These are phyloP conservation scores for Columba guinea DNA, from an alignment of 2,797 vertebrate genomes.

Conservation along the genomic window DNA sequence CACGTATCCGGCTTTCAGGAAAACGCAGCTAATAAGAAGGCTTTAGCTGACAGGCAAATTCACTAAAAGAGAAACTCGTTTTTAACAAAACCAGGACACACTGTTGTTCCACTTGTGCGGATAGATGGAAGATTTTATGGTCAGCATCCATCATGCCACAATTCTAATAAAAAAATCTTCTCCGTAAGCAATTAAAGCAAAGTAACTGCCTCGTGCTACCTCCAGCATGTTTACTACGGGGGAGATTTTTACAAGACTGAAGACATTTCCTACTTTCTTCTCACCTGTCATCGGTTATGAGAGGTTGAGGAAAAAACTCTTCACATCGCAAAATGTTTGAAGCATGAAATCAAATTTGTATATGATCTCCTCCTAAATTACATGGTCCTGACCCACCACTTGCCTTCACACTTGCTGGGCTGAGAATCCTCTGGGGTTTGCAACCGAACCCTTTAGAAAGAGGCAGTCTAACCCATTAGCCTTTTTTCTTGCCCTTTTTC, in stretches of 20 bases:
- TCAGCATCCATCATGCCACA: neutral
- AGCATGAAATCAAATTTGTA: neutral
- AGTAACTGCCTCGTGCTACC: neutral
- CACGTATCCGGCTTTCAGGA: no score
- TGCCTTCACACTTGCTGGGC: neutral
- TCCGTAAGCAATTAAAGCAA: neutral
- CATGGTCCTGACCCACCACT: neutral
- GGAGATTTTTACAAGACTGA: neutral
- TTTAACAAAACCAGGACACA: no score
- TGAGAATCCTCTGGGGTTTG: neutral
- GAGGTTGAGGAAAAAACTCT: neutral
- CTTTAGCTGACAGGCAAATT: no score
- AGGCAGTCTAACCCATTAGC: neutral
- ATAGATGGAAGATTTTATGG: neutral
- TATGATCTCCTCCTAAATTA: neutral
- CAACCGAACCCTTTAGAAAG: neutral
- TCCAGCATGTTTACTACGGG: neutral
- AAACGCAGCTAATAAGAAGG: no score
- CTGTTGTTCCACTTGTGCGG: neutral
- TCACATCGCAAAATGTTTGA: neutral
- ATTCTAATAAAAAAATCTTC: neutral
- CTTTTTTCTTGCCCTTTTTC: neutral
- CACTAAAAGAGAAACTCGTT: no score
- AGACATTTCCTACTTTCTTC: neutral
- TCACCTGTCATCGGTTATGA: rapidly evolving